Percentiles rank a stretch among this genome's conserved stretches.
Evolutionary conservation across 2,888 invertebrate genomes (phyloP).

Genomic region (Aproaerema taeniolella): DNA sequence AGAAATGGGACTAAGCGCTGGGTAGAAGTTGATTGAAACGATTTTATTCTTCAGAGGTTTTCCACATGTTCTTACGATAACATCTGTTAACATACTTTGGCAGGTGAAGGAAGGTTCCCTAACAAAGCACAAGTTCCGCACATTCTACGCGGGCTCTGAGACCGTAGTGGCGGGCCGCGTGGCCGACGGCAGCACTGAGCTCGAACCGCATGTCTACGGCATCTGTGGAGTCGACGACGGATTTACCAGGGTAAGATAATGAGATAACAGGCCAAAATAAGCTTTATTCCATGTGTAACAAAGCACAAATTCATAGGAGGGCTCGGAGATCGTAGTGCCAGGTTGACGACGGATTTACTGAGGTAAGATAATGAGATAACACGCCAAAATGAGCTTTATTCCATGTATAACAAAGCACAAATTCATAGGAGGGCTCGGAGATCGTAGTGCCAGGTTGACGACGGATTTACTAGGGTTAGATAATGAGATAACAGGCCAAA

Average conservation of each 20-base stretch:
- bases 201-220: slow-evolving; percentile 41
- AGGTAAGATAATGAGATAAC: no score
- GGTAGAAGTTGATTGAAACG: no score
- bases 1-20: no score
- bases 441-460: neutral
- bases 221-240: slow-evolving; percentile 44
- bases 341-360: no score
- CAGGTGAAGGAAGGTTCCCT: slow-evolving; percentile 65
- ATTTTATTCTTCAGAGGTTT: no score
- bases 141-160: slow-evolving; percentile 80
- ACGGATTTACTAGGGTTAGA: neutral
- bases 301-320: neutral
- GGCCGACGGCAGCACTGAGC: slow-evolving; percentile 29
- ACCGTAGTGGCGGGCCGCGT: slow-evolving; percentile 78
- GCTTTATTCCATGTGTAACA: neutral
- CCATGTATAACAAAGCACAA: neutral
- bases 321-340: neutral
- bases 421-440: neutral
- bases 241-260: slow-evolving; percentile 24
- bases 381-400: neutral
- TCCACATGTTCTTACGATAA: no score
- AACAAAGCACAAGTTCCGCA: slow-evolving; percentile 75
- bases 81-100: no score
- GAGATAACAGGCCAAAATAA: neutral
- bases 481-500: neutral